phyloP scores from a whole-genome alignment of 2,113 vertebrate genomes.

The Vidua chalybeata region DNA sequence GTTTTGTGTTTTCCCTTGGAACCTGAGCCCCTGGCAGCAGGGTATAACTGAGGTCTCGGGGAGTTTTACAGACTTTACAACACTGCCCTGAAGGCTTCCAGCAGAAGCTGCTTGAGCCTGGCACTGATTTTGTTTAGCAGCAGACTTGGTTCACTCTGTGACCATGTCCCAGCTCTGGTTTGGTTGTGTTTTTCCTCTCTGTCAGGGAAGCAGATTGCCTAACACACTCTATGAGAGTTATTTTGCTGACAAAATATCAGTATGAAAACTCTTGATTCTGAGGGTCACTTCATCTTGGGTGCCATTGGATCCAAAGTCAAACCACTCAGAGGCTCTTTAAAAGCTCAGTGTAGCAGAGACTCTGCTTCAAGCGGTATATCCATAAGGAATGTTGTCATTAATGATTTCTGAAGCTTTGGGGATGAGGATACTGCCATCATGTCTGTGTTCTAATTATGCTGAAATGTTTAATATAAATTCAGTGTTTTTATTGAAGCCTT shows the following conservation, averaged over 20 bases:
- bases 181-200: neutral
- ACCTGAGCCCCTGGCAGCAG: neutral
- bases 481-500: conserved; percentile 12
- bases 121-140: neutral
- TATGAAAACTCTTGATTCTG: neutral
- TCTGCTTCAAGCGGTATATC: neutral
- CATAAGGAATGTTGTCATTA: neutral
- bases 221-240: neutral
- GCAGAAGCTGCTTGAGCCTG: neutral
- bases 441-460: neutral
- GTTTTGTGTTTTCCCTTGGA: neutral
- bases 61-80: neutral
- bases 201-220: neutral
- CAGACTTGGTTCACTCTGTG: neutral
- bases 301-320: neutral
- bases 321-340: neutral
- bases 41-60: neutral
- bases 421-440: neutral
- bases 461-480: conserved; percentile 9
- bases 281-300: neutral
- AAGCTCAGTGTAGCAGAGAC: neutral
- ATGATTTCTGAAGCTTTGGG: neutral
- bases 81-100: neutral
- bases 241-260: neutral
- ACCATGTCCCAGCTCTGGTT: neutral